phyloP scores from a whole-genome alignment of 2,113 vertebrate genomes.

The Pseudorectes ferrugineus region DNA sequence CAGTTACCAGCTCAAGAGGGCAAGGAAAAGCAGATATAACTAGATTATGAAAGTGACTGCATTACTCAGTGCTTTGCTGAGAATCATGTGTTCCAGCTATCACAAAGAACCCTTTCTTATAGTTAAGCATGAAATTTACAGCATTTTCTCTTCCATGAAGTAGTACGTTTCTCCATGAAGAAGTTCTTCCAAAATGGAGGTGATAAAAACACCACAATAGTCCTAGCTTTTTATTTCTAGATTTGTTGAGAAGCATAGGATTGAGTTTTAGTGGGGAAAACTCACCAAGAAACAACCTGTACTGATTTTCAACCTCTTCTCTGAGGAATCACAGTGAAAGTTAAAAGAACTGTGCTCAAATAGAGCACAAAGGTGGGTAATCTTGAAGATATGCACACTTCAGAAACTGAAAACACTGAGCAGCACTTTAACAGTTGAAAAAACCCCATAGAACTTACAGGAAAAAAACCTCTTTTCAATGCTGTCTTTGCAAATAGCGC shows the following conservation, averaged over 20 bases:
- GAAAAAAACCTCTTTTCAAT: neutral
- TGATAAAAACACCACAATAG: neutral
- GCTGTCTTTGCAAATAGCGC: neutral
- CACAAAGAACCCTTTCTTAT: constrained; percentile 25
- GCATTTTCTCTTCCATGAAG: neutral
- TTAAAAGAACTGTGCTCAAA: neutral
- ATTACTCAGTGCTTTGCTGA: neutral
- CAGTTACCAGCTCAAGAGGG: neutral
- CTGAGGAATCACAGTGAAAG: neutral
- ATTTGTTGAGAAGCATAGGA: neutral
- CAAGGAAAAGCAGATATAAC: constrained; percentile 7
- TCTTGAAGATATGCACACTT: neutral
- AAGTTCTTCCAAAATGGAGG: neutral
- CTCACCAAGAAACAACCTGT: neutral
- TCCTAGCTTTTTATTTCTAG: neutral
- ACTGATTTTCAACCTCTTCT: neutral
- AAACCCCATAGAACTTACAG: neutral
- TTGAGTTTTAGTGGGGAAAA: neutral
- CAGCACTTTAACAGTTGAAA: neutral
- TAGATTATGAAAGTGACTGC: neutral
- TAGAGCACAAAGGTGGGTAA: neutral
- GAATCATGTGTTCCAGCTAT: neutral
- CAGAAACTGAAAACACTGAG: neutral
- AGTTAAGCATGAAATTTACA: neutral
- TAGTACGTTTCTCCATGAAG: neutral